phyloP scores from a whole-genome alignment of 1,140 invertebrate species.

The Leptoteleia sp. region DNA sequence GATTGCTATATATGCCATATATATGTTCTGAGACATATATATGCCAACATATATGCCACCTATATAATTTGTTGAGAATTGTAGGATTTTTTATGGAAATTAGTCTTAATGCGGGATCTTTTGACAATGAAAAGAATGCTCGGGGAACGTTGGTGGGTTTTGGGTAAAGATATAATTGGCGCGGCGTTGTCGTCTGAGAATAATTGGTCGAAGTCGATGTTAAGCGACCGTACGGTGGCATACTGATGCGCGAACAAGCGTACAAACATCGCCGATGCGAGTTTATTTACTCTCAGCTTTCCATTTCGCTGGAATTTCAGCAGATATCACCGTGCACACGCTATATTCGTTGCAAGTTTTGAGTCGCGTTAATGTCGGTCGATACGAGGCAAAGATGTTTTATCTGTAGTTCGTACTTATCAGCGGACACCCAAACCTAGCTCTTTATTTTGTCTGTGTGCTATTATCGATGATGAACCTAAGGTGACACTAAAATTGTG shows the following conservation, averaged over 20 bases:
- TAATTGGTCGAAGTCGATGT: conserved; percentile 53
- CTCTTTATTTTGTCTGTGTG: conserved; percentile 77
- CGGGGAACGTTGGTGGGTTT: too few species aligned
- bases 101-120: too few species aligned
- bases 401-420: conserved; percentile 71
- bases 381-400: conserved; percentile 45
- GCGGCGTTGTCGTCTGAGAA: conserved; percentile 43
- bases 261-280: conserved; percentile 45
- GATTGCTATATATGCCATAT: too few species aligned
- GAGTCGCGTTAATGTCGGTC: conserved; percentile 29
- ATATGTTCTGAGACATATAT: too few species aligned
- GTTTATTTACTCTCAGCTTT: conserved; percentile 62
- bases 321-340: conserved; percentile 47
- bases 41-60: too few species aligned
- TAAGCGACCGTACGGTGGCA: conserved; percentile 43
- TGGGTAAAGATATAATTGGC: conserved; percentile 21
- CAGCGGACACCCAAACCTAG: conserved; percentile 77
- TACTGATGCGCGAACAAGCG: conserved; percentile 43
- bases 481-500: conserved; percentile 77
- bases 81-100: too few species aligned
- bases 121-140: too few species aligned
- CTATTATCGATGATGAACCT: conserved; percentile 81
- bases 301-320: conserved; percentile 62
- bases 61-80: too few species aligned
- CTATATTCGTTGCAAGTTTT: conserved; percentile 44